Percentiles rank a stretch among this genome's conserved stretches.
Conservation (phyloP, 2,888 invertebrate species). For the Netelia melanura region DNA sequence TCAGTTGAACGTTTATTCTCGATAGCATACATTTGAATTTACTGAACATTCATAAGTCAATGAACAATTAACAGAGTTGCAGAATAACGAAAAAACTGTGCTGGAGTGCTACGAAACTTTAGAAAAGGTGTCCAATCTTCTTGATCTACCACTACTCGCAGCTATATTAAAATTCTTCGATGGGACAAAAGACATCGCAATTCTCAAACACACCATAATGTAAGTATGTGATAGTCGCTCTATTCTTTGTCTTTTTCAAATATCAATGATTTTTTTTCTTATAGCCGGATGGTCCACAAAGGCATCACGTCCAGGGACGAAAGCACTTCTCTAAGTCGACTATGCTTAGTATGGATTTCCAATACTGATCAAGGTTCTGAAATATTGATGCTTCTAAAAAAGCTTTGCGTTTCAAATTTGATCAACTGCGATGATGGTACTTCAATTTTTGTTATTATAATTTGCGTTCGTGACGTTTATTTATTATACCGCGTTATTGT, state of each 20-base stretch:
- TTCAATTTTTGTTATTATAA: not conserved
- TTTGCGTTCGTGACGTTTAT: not conserved
- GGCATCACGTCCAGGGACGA: conserved; percentile 58
- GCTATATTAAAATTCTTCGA: conserved; percentile 72
- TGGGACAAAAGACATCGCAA: conserved; percentile 58
- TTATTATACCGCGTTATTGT: too few species aligned
- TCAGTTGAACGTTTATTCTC: conserved; percentile 26
- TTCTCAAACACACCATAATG: conserved; percentile 72
- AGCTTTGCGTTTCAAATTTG: conserved; percentile 61
- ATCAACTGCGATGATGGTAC: conserved; percentile 48
- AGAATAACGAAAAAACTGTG: conserved; percentile 53
- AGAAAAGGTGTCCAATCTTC: conserved; percentile 72
- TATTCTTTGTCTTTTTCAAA: not conserved
- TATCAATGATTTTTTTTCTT: not conserved
- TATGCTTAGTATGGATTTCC: conserved; percentile 58
- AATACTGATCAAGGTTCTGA: conserved; percentile 56
- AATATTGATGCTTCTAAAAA: conserved; percentile 51
- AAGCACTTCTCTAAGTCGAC: conserved; percentile 44
- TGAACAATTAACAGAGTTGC: conserved; percentile 33
- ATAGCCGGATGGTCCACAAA: conserved; percentile 38
- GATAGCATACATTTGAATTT: conserved; percentile 13
- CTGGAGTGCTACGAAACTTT: conserved; percentile 65
- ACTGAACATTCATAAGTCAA: conserved; percentile 43
- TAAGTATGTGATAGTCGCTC: conserved; percentile 60
- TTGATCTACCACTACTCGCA: conserved; percentile 71